phyloP scores from a whole-genome alignment of 2,888 invertebrate genomes.

The Trisateles emortualis region DNA sequence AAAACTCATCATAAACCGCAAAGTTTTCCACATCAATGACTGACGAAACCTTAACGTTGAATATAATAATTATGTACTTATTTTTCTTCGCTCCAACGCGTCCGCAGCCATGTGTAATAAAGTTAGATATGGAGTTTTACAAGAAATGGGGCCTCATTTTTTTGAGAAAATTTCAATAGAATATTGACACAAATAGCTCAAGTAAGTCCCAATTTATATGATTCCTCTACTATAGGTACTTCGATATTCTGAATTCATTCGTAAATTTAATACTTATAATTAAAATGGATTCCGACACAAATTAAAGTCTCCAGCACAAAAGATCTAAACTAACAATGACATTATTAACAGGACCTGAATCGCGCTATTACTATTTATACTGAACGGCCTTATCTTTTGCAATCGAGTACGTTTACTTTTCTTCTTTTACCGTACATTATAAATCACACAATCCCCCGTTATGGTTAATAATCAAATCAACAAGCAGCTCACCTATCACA shows the following conservation, averaged over 20 bases:
- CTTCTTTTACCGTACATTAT: no score
- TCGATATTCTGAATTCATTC: no score
- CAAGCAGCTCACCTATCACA: slow-evolving; percentile 2
- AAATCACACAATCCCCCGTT: no score
- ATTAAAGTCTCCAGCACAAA: no score
- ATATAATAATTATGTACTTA: slow-evolving; percentile 33
- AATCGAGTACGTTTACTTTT: neutral
- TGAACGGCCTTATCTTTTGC: no score
- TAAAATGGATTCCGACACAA: neutral
- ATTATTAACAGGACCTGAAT: neutral
- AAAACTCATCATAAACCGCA: slow-evolving; percentile 9
- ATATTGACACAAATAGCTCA: no score
- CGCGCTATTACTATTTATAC: neutral
- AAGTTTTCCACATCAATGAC: slow-evolving; percentile 35
- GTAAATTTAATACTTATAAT: neutral
- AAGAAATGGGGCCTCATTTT: neutral
- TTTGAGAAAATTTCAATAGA: neutral
- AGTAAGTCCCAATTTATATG: no score
- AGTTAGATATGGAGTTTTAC: neutral
- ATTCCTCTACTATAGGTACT: no score
- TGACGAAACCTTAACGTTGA: slow-evolving; percentile 24
- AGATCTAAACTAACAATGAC: neutral
- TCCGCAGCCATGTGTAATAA: slow-evolving; percentile 26
- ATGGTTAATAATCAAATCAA: slow-evolving; percentile 4
- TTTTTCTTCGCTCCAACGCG: slow-evolving; percentile 21